A percentile compares a stretch with the other conserved stretches of the same genome.
Conservation (phyloP, 2,797 vertebrate species). For the Syndactyla subalaris region DNA sequence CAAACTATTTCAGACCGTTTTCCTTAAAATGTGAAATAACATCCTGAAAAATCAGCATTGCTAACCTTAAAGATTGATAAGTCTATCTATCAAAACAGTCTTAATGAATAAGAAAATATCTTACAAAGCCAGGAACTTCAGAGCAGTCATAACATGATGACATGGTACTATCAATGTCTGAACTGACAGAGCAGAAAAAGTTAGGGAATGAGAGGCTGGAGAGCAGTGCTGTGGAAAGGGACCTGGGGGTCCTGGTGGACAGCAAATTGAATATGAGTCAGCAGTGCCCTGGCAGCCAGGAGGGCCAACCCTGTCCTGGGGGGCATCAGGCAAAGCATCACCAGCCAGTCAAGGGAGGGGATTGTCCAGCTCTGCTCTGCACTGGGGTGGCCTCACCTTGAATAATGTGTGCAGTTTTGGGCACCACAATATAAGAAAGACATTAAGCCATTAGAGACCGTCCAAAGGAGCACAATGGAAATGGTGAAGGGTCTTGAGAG, state of each 20-base stretch:
- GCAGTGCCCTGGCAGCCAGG: not conserved
- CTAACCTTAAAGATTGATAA: not conserved
- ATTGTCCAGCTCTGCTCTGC: accelerated
- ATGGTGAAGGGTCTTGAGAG: no score
- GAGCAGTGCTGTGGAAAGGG: accelerated
- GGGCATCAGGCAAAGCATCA: not conserved
- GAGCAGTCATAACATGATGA: not conserved
- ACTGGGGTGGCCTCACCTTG: accelerated
- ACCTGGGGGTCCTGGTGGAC: not conserved
- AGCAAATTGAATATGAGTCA: not conserved
- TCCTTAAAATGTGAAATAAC: not conserved
- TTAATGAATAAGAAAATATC: not conserved
- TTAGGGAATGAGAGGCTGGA: not conserved
- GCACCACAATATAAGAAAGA: accelerated
- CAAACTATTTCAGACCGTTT: not conserved
- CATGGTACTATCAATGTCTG: not conserved
- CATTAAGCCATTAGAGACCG: no score
- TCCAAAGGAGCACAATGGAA: accelerated
- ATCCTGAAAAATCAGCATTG: not conserved
- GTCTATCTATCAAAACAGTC: not conserved
- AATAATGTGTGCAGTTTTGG: not conserved
- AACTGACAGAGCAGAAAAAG: not conserved
- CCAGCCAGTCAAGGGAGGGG: accelerated
- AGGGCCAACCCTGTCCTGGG: not conserved
- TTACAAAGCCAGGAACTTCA: not conserved